Base-by-base conservation (phyloP, 1,140 invertebrate genomes). In the Pseudomyrmex cubaensis region DNA sequence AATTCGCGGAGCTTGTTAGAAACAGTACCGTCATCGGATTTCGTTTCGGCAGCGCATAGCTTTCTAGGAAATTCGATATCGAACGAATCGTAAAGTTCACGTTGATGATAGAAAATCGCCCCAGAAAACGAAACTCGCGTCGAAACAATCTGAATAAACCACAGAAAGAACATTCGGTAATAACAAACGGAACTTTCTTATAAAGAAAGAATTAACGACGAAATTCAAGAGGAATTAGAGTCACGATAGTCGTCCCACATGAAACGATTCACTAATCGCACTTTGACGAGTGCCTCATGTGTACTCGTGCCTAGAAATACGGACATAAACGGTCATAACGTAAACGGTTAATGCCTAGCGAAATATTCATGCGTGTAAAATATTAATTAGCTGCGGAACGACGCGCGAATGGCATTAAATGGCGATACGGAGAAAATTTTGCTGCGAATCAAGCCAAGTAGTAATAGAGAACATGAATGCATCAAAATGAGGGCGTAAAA, bases 281-380 rank as follows among this genome's bases (percentile, higher is more conserved):
- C 22, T 78, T 70, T 59, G 64, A 69, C 44, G 44, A 78, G 20
- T 20, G 50, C 70, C 15, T 57, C 5, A 78, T 57, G 52, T 75
- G 44, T 48, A 57, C 44, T 12, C 50, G 35, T 35, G 35, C 13
- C 17, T 35, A 35, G 35, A 35, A 35, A 1, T 44, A 66, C n/a
- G 44, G 20, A 25, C 10, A 44, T 13, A 44, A n/a, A 1, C 10
- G 48, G 44, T 62, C 48, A 52, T 52, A 76, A 82, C 17, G 48
- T 35, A 35, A 54, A 62, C 25, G 50, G 12, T 75, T 52, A 75
- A 82, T 46, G 72, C 35, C 57, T 48, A 57, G 48, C 35, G 7
- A 57, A 54, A 76, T 82, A 82, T 76, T 76, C 70, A 72, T 73
- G 54, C 77, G 57, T 22, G 20, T 75, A 25, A 75, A 73, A 82